These are phyloP conservation scores for Tolypeutes matacus DNA, from an alignment of 2,797 vertebrate genomes.

Conservation along the genomic window DNA sequence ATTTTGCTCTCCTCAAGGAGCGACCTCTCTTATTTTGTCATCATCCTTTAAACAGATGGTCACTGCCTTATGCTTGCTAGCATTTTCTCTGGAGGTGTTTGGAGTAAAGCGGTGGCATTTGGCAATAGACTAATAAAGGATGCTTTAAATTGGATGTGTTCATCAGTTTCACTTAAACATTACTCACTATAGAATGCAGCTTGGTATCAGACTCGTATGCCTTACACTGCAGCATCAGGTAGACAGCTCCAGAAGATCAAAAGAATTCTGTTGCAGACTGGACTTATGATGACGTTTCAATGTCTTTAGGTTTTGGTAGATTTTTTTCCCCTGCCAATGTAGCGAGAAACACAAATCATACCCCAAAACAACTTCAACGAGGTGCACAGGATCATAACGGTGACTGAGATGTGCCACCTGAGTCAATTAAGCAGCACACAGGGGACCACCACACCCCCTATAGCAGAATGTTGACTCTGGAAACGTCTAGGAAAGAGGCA, in stretches of 20 bases:
- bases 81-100: constrained; percentile 10
- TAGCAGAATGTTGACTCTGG: not conserved
- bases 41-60: not conserved
- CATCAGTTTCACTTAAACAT: constrained; percentile 66
- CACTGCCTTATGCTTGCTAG: constrained; percentile 44
- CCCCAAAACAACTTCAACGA: not conserved
- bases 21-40: constrained; percentile 49
- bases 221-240: not conserved
- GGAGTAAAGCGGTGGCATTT: constrained; percentile 63
- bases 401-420: not conserved
- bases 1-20: constrained; percentile 34
- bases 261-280: not conserved
- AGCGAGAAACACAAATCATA: not conserved
- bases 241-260: constrained; percentile 41
- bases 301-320: not conserved
- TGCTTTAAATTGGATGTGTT: constrained; percentile 47
- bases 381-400: not conserved
- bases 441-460: not conserved
- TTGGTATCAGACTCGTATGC: not conserved
- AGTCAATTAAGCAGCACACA: not conserved
- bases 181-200: not conserved
- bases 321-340: not conserved
- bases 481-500: not conserved
- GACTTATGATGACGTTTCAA: not conserved
- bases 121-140: constrained; percentile 44